These are phyloP conservation scores for Campoletis sonorensis DNA, from an alignment of 1,140 invertebrate species.

Conservation along the genomic window DNA sequence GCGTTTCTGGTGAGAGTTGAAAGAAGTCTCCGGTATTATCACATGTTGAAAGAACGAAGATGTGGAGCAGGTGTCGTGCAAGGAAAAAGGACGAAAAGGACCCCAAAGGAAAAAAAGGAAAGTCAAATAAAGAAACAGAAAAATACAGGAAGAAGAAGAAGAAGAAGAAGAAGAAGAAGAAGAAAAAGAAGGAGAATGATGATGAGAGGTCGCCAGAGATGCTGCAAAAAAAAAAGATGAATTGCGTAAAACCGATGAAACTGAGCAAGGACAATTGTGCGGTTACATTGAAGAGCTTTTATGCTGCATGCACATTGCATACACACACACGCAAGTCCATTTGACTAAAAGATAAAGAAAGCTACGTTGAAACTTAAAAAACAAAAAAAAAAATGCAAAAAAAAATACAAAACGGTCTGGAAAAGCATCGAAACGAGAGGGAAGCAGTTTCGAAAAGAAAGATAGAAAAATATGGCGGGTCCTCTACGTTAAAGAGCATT, in stretches of 20 bases:
- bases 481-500: neutral
- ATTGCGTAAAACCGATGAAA: conserved; percentile 45
- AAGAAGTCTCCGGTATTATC: neutral
- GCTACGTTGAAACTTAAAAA: conserved; percentile 39
- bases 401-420: too few relatives aligned
- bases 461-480: neutral
- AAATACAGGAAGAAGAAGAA: neutral
- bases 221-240: conserved; percentile 36
- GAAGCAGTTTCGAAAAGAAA: conserved; percentile 46
- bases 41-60: conserved; percentile 17
- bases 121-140: neutral
- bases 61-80: conserved; percentile 34
- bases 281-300: conserved; percentile 17
- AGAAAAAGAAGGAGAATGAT: neutral
- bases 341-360: conserved; percentile 47
- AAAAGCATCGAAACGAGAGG: conserved; percentile 11
- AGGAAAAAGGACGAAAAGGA: neutral
- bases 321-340: neutral
- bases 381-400: too few relatives aligned
- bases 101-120: neutral
- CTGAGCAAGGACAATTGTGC: conserved; percentile 41
- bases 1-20: neutral
- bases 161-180: neutral
- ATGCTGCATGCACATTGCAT: neutral
- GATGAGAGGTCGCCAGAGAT: neutral